A percentile compares a stretch with the other conserved stretches of the same genome.
Conservation (phyloP, 2,113 vertebrate genomes). For the Heteronetta atricapilla region DNA sequence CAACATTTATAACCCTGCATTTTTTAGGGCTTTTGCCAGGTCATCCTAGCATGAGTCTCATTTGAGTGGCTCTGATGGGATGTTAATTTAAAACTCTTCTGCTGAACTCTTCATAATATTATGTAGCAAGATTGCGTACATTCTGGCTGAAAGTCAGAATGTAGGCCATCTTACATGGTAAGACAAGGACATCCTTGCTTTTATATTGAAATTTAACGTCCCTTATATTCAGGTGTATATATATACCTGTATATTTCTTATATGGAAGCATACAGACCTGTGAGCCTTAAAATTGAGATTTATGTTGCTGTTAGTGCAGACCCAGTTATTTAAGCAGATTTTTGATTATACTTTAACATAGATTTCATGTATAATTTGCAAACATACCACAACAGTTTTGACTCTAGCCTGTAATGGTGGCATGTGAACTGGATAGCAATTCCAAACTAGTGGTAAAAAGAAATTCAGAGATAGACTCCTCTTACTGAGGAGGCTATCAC, state of each 20-base stretch:
- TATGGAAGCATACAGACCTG: not conserved
- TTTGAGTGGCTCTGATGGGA: not conserved
- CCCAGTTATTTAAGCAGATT: not conserved
- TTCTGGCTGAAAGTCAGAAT: not conserved
- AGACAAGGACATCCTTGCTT: not conserved
- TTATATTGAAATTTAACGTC: not conserved
- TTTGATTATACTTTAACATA: not conserved
- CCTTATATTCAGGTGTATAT: not conserved
- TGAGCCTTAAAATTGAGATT: not conserved
- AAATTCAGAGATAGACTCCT: not conserved
- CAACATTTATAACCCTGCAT: not conserved
- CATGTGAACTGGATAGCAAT: not conserved
- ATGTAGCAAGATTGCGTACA: not conserved
- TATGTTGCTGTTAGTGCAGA: not conserved
- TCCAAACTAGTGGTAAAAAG: not conserved
- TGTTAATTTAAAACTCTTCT: not conserved
- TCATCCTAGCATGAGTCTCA: not conserved
- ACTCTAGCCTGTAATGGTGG: not conserved
- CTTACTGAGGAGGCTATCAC: not conserved
- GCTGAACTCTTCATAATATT: not conserved
- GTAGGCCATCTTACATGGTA: not conserved
- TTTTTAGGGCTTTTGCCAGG: not conserved
- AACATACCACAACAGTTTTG: not conserved
- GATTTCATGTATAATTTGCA: not conserved
- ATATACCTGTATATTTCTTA: not conserved